phyloP scores from a whole-genome alignment of 2,113 vertebrate genomes.

The Cyprinodon variegatus region DNA sequence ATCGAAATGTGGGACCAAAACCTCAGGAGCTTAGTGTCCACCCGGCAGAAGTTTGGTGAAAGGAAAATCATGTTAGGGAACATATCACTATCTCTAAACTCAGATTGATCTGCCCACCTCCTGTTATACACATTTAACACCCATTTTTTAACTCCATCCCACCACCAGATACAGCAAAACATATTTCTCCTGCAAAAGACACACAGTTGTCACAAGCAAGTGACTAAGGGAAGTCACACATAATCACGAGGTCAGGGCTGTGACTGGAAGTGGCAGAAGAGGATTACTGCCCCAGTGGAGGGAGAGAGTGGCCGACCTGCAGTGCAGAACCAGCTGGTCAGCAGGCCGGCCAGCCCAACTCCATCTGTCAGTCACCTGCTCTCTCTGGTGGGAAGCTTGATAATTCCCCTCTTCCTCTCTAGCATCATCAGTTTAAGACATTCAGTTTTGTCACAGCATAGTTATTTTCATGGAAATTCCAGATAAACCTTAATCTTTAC shows the following conservation, averaged over 20 bases:
- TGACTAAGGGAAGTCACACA: constrained; percentile 39
- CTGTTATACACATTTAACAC: constrained; percentile 44
- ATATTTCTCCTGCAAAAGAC: constrained; percentile 32
- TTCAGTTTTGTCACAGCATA: neutral
- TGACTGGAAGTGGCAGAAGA: constrained; percentile 57
- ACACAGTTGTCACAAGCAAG: constrained; percentile 34
- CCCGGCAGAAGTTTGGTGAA: constrained; percentile 43
- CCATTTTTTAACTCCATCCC: constrained; percentile 17
- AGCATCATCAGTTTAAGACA: constrained; percentile 50
- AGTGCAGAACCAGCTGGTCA: constrained; percentile 69
- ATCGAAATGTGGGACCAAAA: constrained; percentile 44
- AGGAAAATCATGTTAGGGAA: constrained; percentile 58
- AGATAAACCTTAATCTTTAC: neutral
- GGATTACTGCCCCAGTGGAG: constrained; percentile 63
- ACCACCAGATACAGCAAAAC: neutral
- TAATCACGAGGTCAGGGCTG: constrained; percentile 50
- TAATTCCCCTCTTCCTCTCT: constrained; percentile 43
- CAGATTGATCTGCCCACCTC: constrained; percentile 64
- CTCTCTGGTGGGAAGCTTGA: constrained; percentile 40
- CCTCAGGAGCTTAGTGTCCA: constrained; percentile 49
- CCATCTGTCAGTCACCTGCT: constrained; percentile 74
- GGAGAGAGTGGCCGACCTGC: constrained; percentile 52
- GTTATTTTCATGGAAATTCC: neutral
- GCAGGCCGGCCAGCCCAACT: constrained; percentile 38
- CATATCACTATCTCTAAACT: constrained; percentile 63